A percentile compares a stretch with the other conserved stretches of the same genome.
Conservation (phyloP, 2,797 vertebrate species). For the Characodon lateralis region DNA sequence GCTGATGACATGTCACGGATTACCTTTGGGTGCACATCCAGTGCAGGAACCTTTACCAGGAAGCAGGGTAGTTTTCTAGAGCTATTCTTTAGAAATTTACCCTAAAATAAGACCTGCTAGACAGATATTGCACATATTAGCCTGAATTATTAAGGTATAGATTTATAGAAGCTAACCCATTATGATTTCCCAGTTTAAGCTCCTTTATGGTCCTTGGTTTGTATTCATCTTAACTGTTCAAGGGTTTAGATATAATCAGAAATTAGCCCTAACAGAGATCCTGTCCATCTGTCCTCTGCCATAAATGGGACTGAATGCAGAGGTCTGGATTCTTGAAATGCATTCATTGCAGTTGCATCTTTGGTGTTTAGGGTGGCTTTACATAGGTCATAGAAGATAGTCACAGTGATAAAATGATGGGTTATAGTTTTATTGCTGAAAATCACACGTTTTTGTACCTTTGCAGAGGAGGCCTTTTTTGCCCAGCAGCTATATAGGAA, state of each 20-base stretch:
- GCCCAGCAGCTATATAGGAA: background rate
- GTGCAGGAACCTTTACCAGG: background rate
- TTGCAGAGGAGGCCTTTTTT: background rate
- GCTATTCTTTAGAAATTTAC: background rate
- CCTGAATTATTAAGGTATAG: background rate
- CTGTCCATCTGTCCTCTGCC: background rate
- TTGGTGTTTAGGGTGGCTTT: background rate
- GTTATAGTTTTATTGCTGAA: background rate
- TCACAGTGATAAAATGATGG: background rate
- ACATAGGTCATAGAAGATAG: background rate
- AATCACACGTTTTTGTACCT: background rate
- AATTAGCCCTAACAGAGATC: background rate
- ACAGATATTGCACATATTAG: background rate
- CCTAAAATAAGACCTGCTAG: background rate
- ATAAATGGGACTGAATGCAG: background rate
- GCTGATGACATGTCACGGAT: constrained; percentile 32
- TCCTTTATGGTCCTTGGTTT: background rate
- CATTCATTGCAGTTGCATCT: background rate
- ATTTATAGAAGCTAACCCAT: background rate
- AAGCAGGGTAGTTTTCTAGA: background rate
- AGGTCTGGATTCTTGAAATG: background rate
- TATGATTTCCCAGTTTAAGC: background rate
- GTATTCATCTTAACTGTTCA: background rate
- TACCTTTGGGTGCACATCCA: background rate
- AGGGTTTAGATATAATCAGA: background rate